Evolutionary conservation across 2,113 vertebrate species (phyloP).

Genomic region (Mungos mungo): DNA sequence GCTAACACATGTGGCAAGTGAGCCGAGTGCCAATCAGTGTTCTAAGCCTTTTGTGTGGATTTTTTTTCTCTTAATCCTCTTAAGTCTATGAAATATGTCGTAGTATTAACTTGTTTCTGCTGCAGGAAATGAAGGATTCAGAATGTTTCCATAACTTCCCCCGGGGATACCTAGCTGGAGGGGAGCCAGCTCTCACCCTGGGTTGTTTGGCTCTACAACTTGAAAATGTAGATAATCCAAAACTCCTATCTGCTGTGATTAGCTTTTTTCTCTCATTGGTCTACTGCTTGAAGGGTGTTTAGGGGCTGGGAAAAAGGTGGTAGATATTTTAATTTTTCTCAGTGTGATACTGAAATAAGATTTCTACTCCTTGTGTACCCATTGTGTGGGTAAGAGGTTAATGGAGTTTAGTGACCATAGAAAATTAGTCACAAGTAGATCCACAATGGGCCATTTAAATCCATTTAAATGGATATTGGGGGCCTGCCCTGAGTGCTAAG

Average conservation of each 20-base stretch:
- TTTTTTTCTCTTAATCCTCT: background rate
- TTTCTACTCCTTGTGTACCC: background rate
- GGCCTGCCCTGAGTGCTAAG: background rate
- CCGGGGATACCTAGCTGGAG: background rate
- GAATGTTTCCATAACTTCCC: background rate
- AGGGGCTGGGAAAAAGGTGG: background rate
- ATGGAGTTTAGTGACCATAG: background rate
- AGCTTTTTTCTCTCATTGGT: background rate
- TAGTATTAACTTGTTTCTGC: background rate
- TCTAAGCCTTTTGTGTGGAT: background rate
- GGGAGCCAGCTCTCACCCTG: background rate
- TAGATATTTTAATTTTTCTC: background rate
- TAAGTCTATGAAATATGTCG: background rate
- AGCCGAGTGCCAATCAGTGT: background rate
- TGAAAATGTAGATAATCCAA: background rate
- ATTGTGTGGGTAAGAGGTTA: background rate
- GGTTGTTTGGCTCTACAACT: background rate
- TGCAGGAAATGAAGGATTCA: background rate
- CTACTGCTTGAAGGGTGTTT: background rate
- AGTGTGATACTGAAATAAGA: background rate
- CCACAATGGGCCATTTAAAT: background rate
- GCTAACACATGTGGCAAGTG: accelerated
- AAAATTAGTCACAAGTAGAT: background rate
- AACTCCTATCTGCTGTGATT: background rate
- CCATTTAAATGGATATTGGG: background rate